phyloP scores from a whole-genome alignment of 2,888 invertebrate genomes.

The Augiades crinisus region DNA sequence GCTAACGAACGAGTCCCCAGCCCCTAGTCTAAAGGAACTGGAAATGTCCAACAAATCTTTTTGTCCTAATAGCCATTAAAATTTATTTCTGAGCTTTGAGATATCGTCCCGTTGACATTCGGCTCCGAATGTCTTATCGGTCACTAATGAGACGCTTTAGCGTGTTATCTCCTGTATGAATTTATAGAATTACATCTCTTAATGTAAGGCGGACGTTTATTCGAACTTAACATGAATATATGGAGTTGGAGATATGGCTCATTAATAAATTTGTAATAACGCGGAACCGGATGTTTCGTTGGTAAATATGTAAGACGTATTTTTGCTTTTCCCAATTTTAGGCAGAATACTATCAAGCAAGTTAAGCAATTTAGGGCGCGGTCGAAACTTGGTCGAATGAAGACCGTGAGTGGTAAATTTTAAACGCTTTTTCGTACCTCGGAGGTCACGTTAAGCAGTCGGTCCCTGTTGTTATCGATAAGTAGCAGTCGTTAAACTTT shows the following conservation, averaged over 20 bases:
- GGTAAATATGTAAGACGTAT: no score
- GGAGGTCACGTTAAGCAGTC: no score
- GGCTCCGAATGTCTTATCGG: conserved; percentile 18
- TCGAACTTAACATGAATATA: conserved; percentile 15
- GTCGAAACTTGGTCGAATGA: no score
- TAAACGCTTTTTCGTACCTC: no score
- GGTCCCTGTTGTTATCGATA: no score
- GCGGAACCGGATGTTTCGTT: no score
- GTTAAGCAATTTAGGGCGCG: no score
- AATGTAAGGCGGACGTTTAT: conserved; percentile 16
- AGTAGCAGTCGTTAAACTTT: no score
- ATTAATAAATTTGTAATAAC: no score
- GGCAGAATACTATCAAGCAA: no score
- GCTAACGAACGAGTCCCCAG: conserved; percentile 11
- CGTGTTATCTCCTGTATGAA: conserved; percentile 12
- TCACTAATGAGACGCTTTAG: conserved; percentile 20
- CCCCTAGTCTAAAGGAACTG: conserved; percentile 40
- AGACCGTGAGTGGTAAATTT: no score
- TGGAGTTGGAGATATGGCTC: neutral
- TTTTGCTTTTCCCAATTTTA: no score
- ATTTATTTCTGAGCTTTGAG: conserved; percentile 55
- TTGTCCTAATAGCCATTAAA: conserved; percentile 51
- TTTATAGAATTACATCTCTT: conserved; percentile 20
- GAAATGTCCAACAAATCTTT: conserved; percentile 48
- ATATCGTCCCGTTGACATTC: conserved; percentile 57